Evolutionary conservation across 2,113 vertebrate genomes (phyloP), one percentile per base, ranked within the genome.

Genomic region (Gobius niger): DNA sequence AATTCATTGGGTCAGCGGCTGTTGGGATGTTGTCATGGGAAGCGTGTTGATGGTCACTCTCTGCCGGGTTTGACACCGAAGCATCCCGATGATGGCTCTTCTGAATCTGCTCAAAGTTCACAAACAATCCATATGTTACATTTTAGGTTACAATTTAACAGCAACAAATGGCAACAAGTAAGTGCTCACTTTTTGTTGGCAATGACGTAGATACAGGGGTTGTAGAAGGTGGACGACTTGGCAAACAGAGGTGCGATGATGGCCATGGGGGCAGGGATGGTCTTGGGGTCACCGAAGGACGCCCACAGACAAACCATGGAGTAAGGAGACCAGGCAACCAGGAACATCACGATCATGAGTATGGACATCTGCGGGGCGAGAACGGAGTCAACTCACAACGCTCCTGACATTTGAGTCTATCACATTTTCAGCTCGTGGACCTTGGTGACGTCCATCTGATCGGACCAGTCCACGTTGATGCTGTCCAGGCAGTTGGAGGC

Each of bases 141-240:
- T 14, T 1, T 57, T 40, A 57, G 10, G 52, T 5, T 44, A 44
- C 53, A 14, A 10, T 14, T 62, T 19, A 34, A 24, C 41, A 46
- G 4, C 9, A 54, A 12, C 10, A 62, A 7, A 11, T 8, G 13
- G 44, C 9, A 40, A 24, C 11, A 40, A 24, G 34, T 44, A 68
- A 59, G 60, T 3, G 75, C 96, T 94, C 91, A 99, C 98, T 95
- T 98, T 86, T 94, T 99, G 91, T 99, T 98, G 77, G 97, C 95
- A 63, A 94, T 79, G 0, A 98, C 96, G 66, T 99, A 99, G 88
- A 99, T 98, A 82, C 96, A 98, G 47, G 98, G 98, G 78, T 99
- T 99, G 87, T 99, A 99, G 86, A 99, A 98, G 0, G 97, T 99
- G 78, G 98, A 99, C 14, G 97, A 99, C 75, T 99, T 99, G 75